Evolutionary conservation across 2,888 invertebrate species (phyloP), one percentile per base, ranked within the genome.

Genomic region (Dromius quadrimaculatus): DNA sequence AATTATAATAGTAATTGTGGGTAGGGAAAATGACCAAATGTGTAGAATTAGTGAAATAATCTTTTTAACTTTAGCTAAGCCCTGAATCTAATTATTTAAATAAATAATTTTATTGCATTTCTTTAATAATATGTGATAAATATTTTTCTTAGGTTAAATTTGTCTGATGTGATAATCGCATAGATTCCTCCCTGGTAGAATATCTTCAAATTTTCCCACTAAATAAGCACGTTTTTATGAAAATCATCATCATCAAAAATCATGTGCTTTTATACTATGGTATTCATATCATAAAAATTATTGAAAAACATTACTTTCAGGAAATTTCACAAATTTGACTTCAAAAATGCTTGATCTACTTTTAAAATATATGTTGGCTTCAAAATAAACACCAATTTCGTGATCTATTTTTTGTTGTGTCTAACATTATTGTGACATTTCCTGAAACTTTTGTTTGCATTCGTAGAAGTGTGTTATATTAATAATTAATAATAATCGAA

Each of bases 391-490:
- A n/a, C n/a, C n/a, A n/a, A n/a, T n/a, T n/a, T n/a, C n/a, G n/a
- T n/a, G n/a, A n/a, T n/a, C n/a, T n/a, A n/a, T n/a, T n/a, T n/a
- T n/a, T n/a, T n/a, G n/a, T n/a, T n/a, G n/a, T n/a, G n/a, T n/a
- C n/a, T n/a, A n/a, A n/a, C n/a, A n/a, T n/a, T n/a, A n/a, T n/a
- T n/a, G n/a, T n/a, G n/a, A n/a, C n/a, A n/a, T n/a, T n/a, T n/a
- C n/a, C n/a, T n/a, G 1, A 15, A 28, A 28, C 3, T 28, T 3
- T 28, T 28, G 28, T 28, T 28, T 5, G 15, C 28, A n/a, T n/a
- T n/a, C n/a, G 23, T 54, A 54, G 50, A 54, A 54, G 50, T 54
- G 50, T 54, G 50, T 54, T 47, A 47, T 47, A 47, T 47, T 47
- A 47, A 47, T 47, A 47, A 45, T 47, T 54, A 54, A 54, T 54